phyloP scores from a whole-genome alignment of 2,797 vertebrate genomes.

The Periparus ater region DNA sequence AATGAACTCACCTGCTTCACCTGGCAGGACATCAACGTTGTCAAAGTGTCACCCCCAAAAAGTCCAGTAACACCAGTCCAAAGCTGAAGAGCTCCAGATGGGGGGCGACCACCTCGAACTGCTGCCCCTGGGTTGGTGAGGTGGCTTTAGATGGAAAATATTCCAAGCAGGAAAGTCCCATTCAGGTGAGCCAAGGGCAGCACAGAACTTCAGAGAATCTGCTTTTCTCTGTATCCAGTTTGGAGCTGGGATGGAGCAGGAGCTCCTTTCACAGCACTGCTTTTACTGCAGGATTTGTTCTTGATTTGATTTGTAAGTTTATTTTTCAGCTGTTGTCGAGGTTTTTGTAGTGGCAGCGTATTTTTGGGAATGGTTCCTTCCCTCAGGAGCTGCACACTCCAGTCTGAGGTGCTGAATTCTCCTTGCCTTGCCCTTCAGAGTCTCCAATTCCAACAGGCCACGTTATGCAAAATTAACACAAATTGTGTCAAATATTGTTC shows the following conservation, averaged over 20 bases:
- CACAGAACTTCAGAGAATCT: not conserved
- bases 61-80: not conserved
- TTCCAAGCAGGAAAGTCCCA: rapidly evolving
- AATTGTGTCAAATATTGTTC: not conserved
- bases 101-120: not conserved
- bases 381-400: not conserved
- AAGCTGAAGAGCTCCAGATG: not conserved
- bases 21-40: not conserved
- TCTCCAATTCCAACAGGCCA: not conserved
- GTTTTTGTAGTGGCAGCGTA: not conserved
- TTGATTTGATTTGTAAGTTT: not conserved
- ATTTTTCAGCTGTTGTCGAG: not conserved
- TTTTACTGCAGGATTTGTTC: not conserved
- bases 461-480: rapidly evolving
- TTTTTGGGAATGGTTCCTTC: not conserved
- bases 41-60: not conserved
- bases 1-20: not conserved
- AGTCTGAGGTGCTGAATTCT: not conserved
- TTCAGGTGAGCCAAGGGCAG: not conserved
- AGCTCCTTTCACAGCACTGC: not conserved
- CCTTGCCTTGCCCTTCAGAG: not conserved
- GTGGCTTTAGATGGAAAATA: not conserved
- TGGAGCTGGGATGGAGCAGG: not conserved
- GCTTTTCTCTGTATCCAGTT: not conserved
- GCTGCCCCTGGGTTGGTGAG: not conserved